Percentiles rank a stretch among this genome's conserved stretches.
phyloP scores from a whole-genome alignment of 2,888 invertebrate genomes.

The Lathronympha strigana region DNA sequence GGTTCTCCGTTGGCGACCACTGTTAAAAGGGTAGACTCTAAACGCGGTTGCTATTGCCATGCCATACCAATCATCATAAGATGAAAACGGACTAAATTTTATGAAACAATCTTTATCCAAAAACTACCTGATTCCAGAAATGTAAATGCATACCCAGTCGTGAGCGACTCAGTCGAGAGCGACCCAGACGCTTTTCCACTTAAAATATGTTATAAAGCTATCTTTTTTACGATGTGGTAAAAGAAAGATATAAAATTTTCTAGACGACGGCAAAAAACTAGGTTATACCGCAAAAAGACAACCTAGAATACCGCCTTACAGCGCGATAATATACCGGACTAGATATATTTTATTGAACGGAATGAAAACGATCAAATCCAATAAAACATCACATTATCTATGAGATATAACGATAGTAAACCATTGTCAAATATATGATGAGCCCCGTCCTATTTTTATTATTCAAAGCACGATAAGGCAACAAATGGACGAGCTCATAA shows the following conservation, averaged over 20 bases:
- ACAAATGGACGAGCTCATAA: background rate
- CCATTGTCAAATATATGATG: slow-evolving; percentile 46
- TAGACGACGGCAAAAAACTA: slow-evolving; percentile 27
- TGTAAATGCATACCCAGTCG: slow-evolving; percentile 4
- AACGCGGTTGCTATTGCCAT: no score
- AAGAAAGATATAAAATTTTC: slow-evolving; percentile 30
- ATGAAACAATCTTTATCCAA: no score
- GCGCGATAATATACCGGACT: slow-evolving; percentile 30
- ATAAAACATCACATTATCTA: slow-evolving; percentile 45
- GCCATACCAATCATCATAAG: no score
- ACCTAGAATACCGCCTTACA: slow-evolving; percentile 19
- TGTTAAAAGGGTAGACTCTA: no score
- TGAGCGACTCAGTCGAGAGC: slow-evolving; percentile 13
- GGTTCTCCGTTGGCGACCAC: no score
- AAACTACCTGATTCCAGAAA: slow-evolving; percentile 1
- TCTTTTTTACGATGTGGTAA: slow-evolving; percentile 32
- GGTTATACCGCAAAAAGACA: slow-evolving; percentile 27
- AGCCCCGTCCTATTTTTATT: slow-evolving; percentile 42
- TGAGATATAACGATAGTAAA: slow-evolving; percentile 50
- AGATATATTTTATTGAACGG: slow-evolving; percentile 43
- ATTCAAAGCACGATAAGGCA: background rate
- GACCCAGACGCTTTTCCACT: slow-evolving; percentile 31
- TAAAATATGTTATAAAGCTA: slow-evolving; percentile 35
- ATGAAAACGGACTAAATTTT: no score
- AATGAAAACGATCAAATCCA: slow-evolving; percentile 44